phyloP scores from a whole-genome alignment of 2,113 vertebrate species.

The Barbus barbus region DNA sequence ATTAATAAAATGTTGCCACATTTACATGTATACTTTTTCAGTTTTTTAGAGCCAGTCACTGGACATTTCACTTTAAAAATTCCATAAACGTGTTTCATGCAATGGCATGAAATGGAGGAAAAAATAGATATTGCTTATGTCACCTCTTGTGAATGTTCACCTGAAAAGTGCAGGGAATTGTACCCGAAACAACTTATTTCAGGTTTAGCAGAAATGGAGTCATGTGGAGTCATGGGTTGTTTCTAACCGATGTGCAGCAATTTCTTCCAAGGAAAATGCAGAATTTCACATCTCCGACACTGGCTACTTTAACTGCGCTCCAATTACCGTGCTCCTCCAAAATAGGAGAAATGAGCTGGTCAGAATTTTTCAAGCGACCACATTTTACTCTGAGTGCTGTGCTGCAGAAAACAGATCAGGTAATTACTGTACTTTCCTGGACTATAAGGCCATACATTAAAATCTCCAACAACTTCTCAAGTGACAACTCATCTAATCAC shows the following conservation, averaged over 20 bases:
- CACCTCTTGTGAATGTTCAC: neutral
- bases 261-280: neutral
- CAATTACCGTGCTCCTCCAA: conserved; percentile 60
- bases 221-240: too few relatives aligned
- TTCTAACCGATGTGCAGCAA: too few relatives aligned
- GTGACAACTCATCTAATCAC: conserved; percentile 95
- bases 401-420: conserved; percentile 75
- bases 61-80: too few relatives aligned
- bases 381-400: conserved; percentile 70
- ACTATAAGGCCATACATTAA: conserved; percentile 87
- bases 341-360: conserved; percentile 62
- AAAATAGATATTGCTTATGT: neutral
- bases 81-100: too few relatives aligned
- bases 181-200: neutral
- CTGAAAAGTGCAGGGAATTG: neutral
- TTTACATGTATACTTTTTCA: too few relatives aligned
- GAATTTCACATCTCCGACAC: neutral
- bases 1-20: too few relatives aligned
- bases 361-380: conserved; percentile 68
- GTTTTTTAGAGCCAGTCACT: too few relatives aligned
- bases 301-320: neutral
- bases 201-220: too few relatives aligned
- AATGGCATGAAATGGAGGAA: neutral
- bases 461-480: conserved; percentile 86
- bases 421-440: conserved; percentile 81